Base-by-base conservation (phyloP, 1,140 invertebrate genomes). In the Euwallacea fornicatus region DNA sequence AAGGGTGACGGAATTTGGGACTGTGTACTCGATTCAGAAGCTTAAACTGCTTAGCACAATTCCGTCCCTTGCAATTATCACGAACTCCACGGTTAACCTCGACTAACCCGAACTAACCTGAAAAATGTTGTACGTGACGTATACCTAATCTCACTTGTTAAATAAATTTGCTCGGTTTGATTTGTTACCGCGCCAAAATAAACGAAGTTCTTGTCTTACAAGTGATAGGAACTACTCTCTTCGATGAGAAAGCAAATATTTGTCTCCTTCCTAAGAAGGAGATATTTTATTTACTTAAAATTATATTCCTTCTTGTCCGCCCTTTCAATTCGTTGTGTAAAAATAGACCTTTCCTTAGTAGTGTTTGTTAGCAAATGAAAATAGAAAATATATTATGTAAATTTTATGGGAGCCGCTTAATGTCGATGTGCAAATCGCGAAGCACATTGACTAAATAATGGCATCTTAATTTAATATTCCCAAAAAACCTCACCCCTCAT, bases 281-380 rank as follows among this genome's bases (percentile, higher is more conserved):
- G 65, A 66, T 66, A 66, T 66, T 66, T 66, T 56, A 66, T 66
- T 66, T 66, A 58, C 65, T 66, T 66, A 58, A 66, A 66, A 66
- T 66, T 66, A 66, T 66, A 66, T 66, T 58, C 15, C 54, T 66
- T 42, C 65, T n/a, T 33, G 21, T 33, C 1, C 21, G 21, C 42
- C 9, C 33, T 41, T 61, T 61, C 21, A 3, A 43, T 61, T 61
- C 42, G 7, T 61, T 61, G n/a, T 58, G 55, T 6, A 58, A 58
- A 4, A 58, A 7, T 50, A 50, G 9, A 50, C 21, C 21, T 50
- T 50, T 50, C 7, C 46, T 50, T 33, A 33, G 1, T 33, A 33
- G 21, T 33, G 21, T 33, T 33, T 33, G 21, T 33, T 33, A 33
- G 21, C 21, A 33, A 33, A 33, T 33, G 4, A 33, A 33, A 33